Evolutionary conservation across 2,888 invertebrate genomes (phyloP).

Genomic region (Nudaria mundana): DNA sequence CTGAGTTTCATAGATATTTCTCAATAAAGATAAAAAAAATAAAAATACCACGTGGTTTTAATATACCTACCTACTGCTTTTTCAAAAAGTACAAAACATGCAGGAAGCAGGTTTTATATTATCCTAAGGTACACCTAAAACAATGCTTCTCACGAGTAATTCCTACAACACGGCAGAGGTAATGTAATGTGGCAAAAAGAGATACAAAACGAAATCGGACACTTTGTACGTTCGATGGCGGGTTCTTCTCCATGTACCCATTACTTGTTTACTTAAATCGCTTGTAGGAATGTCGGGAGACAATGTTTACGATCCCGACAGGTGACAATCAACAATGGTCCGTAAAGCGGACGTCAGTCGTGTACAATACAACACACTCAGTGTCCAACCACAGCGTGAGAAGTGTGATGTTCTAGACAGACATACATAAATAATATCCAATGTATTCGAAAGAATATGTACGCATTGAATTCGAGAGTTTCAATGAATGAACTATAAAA

Average conservation of each 20-base stretch:
- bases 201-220: constrained; percentile 25
- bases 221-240: constrained; percentile 20
- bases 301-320: constrained; percentile 61
- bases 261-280: constrained; percentile 48
- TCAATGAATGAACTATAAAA: too few species aligned
- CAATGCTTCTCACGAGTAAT: not conserved
- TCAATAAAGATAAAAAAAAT: too few species aligned
- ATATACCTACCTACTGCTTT: too few species aligned
- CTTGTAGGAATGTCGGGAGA: constrained; percentile 56
- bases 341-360: constrained; percentile 33
- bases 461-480: too few species aligned
- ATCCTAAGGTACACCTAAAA: too few species aligned
- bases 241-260: constrained; percentile 26
- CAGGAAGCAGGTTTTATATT: too few species aligned
- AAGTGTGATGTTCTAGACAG: not conserved
- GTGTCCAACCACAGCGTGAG: constrained; percentile 12
- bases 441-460: too few species aligned
- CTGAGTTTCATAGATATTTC: too few species aligned
- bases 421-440: too few species aligned
- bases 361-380: too few species aligned
- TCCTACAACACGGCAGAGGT: not conserved
- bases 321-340: constrained; percentile 53
- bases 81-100: too few species aligned
- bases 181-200: constrained; percentile 1
- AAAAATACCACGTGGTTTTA: too few species aligned